A percentile compares a stretch with the other conserved stretches of the same genome.
Evolutionary conservation across 2,797 vertebrate species (phyloP).

Genomic region (Distichodus sexfasciatus): DNA sequence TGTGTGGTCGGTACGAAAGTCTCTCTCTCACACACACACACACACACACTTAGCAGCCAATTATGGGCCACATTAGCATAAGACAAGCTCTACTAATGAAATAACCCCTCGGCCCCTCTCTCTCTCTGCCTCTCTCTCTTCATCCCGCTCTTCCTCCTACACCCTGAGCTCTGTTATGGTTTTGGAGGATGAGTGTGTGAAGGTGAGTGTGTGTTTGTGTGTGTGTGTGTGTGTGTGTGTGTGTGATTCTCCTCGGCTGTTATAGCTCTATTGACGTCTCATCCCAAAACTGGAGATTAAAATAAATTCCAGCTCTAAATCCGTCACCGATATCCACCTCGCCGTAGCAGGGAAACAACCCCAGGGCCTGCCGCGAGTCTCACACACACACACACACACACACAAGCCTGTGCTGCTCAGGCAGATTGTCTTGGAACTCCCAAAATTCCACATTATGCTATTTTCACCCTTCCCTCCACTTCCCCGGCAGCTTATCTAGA

Average conservation of each 20-base stretch:
- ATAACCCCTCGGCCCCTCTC: slow-evolving; percentile 43
- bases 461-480: too few species aligned
- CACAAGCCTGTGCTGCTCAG: too few species aligned
- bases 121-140: slow-evolving; percentile 7
- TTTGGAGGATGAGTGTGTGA: not conserved
- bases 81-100: slow-evolving; percentile 56
- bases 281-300: not conserved
- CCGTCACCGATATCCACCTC: too few species aligned
- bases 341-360: too few species aligned
- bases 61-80: slow-evolving; percentile 53
- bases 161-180: not conserved
- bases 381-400: too few species aligned
- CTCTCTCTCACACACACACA: slow-evolving; percentile 45
- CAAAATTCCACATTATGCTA: too few species aligned
- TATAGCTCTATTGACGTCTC: not conserved
- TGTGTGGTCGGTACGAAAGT: slow-evolving; percentile 41
- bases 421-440: too few species aligned
- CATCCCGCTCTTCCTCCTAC: slow-evolving; percentile 1
- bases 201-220: not conserved
- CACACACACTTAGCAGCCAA: slow-evolving; percentile 50
- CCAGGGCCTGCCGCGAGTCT: too few species aligned
- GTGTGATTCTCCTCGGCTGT: not conserved
- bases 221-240: not conserved
- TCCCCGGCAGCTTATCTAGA: too few species aligned
- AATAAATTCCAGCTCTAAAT: too few species aligned